A percentile compares a stretch with the other conserved stretches of the same genome.
These are phyloP conservation scores for Hypercompe scribonia DNA, from an alignment of 2,888 invertebrate species.

Conservation along the genomic window DNA sequence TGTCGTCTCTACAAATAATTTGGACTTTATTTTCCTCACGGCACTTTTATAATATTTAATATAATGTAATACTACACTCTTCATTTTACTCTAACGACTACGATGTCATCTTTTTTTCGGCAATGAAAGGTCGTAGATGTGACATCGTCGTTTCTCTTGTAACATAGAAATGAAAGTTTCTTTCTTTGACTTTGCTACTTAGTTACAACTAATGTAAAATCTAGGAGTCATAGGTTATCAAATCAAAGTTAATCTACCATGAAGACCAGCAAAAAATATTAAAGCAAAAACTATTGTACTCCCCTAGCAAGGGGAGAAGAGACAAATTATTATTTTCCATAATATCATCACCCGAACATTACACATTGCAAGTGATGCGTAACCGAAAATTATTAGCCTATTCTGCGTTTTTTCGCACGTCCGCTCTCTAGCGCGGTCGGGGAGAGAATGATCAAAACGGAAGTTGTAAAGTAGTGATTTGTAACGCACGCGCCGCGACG, in stretches of 20 bases:
- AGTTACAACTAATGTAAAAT: neutral
- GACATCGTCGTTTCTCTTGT: neutral
- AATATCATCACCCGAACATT: slow-evolving; percentile 83
- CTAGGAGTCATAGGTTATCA: slow-evolving; percentile 30
- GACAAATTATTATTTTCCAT: slow-evolving; percentile 85
- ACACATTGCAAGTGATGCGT: slow-evolving; percentile 74
- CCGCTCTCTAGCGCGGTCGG: slow-evolving; percentile 64
- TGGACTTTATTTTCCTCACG: neutral
- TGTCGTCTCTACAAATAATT: neutral
- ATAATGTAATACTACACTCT: no score
- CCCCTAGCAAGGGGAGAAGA: slow-evolving; percentile 68
- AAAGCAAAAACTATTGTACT: slow-evolving; percentile 64
- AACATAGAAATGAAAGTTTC: no score
- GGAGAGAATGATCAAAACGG: slow-evolving; percentile 75
- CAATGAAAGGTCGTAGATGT: no score
- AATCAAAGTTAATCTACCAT: slow-evolving; percentile 52
- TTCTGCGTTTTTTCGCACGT: slow-evolving; percentile 71
- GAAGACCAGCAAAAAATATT: slow-evolving; percentile 61
- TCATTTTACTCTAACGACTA: neutral
- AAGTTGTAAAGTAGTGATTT: slow-evolving; percentile 88
- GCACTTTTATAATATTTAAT: no score
- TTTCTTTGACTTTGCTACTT: neutral
- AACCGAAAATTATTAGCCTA: slow-evolving; percentile 79
- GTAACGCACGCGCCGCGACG: slow-evolving; percentile 86
- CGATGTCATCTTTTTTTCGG: no score